Evolutionary conservation across 2,888 invertebrate species (phyloP), one percentile per base, ranked within the genome.

Genomic region (Cinara cedri): DNA sequence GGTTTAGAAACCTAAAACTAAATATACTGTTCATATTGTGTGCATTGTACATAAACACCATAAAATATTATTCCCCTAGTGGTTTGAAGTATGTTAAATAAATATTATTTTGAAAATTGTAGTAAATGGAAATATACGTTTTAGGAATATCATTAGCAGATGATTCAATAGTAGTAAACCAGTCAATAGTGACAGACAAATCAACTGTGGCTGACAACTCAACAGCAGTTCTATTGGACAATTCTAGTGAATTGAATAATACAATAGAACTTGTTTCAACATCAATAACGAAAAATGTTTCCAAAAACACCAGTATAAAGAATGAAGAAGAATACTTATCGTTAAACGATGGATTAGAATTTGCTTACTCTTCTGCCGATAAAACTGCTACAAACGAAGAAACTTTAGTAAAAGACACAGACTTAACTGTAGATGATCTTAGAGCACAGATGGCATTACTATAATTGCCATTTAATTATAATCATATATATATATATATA

Each of bases 391-490:
- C 87, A 0, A 87, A 86, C 14, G 87, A 87, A 10, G 87, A 87
- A 63, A 87, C 88, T 0, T 88, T 88, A 54, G 84, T 82, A 16
- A 66, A 76, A 63, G 83, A 82, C 16, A 82, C 83, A 81, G 90
- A 89, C 81, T 86, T 90, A 3, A 93, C 92, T 82, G 88, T 98
- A 72, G 97, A 97, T 81, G 96, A 97, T 75, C 88, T 98, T 82
- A 96, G 96, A 94, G 92, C 92, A 82, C 92, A 95, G 87, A 93
- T 97, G 93, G 95, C 96, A 87, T 89, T 91, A 24, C 91, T 96
- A 86, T 96, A 89, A 90, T 84, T 9, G 9, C 24, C 21, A 19
- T 44, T 42, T 21, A 66, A 16, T 21, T 49, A 49, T 51, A 26
- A 11, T n/a, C 6, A 70, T 49, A n/a, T 42, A 11, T 55, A 21